Conservation (phyloP, 2,113 vertebrate species). For the Cyanoderma ruficeps region DNA sequence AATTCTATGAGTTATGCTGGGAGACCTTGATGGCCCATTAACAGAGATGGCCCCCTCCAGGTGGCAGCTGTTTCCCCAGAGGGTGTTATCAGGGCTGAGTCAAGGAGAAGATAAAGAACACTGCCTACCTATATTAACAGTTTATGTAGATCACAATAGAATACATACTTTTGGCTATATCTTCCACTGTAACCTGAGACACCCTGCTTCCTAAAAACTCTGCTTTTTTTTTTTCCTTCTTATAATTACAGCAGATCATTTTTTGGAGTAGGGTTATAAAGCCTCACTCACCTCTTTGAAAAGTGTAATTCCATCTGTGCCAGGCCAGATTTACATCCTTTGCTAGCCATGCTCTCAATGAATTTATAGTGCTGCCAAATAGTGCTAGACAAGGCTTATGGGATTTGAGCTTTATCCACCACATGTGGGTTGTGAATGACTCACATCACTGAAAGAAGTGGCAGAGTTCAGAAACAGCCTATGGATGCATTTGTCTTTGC, state of each 20-base stretch:
- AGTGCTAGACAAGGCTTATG: background rate
- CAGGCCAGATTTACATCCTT: background rate
- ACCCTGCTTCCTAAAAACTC: background rate
- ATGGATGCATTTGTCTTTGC: background rate
- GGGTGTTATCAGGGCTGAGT: background rate
- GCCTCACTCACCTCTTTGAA: background rate
- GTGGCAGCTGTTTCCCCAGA: background rate
- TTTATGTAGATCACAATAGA: background rate
- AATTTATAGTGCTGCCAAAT: background rate
- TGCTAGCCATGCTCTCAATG: background rate
- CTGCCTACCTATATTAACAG: background rate
- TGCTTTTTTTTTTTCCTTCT: background rate
- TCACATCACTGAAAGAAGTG: background rate
- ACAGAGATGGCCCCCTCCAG: background rate
- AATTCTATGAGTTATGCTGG: background rate
- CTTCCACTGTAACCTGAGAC: background rate
- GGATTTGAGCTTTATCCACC: background rate
- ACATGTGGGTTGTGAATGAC: background rate
- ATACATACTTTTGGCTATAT: background rate
- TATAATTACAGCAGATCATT: background rate
- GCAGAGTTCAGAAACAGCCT: background rate
- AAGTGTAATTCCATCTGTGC: background rate
- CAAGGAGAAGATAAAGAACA: background rate
- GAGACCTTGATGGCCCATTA: background rate
- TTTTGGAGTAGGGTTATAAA: background rate